Evolutionary conservation across 2,888 invertebrate species (phyloP), one percentile per base, ranked within the genome.

Genomic region (Euzophera pinguis): DNA sequence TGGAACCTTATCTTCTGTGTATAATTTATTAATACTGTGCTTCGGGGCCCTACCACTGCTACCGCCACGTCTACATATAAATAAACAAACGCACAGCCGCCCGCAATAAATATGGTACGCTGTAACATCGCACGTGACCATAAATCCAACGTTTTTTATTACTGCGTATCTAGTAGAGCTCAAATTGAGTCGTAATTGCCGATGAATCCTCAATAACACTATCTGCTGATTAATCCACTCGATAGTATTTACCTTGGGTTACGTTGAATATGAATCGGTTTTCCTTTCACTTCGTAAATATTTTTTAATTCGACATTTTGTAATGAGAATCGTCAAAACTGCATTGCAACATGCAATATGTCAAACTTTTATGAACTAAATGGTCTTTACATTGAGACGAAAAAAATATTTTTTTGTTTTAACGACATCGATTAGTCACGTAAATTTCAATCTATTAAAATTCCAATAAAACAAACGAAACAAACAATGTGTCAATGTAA

Each of bases 401-500:
- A 45, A 16, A 32, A 16, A 8, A 16, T 45, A 32, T 45, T 32
- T 45, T 39, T 14, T 39, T 16, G 13, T 32, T 32, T 32, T 45
- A 32, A 45, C 45, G 29, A 45, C 34, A 32, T 45, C 12, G 16
- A 9, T 34, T 45, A 32, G 34, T 16, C 32, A 45, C 12, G n/a
- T 45, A 8, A 8, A 32, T 32, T 32, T 32, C 32, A 10, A 22
- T 14, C 8, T 7, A 32, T 45, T 29, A 35, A 17, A 35, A 14
- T n/a, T 47, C 1, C 80, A 79, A 84, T 79, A 74, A 76, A 67
- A 79, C 80, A 78, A 83, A n/a, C n/a, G n/a, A 22, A 22, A 84
- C 81, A 88, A 85, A 84, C 82, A 87, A 82, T 8, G 10, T 76
- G 67, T 73, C n/a, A n/a, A 75, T 80, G 83, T 81, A 85, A 84